Percentiles rank a stretch among this genome's conserved stretches.
Conservation (phyloP, 2,888 invertebrate genomes). For the Germaria angustata region DNA sequence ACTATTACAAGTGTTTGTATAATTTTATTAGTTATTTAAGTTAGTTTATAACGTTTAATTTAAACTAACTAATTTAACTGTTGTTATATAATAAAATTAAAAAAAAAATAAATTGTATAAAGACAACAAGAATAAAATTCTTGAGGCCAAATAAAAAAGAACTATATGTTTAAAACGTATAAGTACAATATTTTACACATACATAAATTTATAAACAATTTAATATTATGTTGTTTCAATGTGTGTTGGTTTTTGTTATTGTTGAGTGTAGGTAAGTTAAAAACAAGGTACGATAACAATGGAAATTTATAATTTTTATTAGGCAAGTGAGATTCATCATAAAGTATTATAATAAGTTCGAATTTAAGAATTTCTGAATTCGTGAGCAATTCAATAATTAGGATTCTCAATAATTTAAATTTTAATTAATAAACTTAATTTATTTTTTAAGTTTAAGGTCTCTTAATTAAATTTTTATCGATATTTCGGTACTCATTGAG, state of each 20-base stretch:
- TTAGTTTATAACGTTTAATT: slow-evolving; percentile 46
- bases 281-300: slow-evolving; percentile 42
- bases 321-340: neutral
- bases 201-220: slow-evolving; percentile 53
- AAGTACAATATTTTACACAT: slow-evolving; percentile 61
- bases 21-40: neutral
- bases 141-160: neutral
- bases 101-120: neutral
- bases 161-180: slow-evolving; percentile 44
- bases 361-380: neutral
- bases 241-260: neutral
- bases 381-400: neutral
- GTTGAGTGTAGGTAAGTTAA: slow-evolving; percentile 7
- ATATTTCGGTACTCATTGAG: too few relatives aligned
- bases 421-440: too few relatives aligned
- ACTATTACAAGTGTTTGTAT: neutral
- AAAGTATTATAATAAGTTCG: neutral
- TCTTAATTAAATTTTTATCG: too few relatives aligned
- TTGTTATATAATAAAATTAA: slow-evolving; percentile 10
- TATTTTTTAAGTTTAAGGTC: too few relatives aligned
- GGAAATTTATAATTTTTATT: slow-evolving; percentile 43
- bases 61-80: slow-evolving; percentile 44
- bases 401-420: neutral
- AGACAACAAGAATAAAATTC: neutral
- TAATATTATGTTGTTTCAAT: slow-evolving; percentile 13